These are phyloP conservation scores for Lepus townsendii DNA, from an alignment of 2,797 vertebrate genomes.

Conservation along the genomic window DNA sequence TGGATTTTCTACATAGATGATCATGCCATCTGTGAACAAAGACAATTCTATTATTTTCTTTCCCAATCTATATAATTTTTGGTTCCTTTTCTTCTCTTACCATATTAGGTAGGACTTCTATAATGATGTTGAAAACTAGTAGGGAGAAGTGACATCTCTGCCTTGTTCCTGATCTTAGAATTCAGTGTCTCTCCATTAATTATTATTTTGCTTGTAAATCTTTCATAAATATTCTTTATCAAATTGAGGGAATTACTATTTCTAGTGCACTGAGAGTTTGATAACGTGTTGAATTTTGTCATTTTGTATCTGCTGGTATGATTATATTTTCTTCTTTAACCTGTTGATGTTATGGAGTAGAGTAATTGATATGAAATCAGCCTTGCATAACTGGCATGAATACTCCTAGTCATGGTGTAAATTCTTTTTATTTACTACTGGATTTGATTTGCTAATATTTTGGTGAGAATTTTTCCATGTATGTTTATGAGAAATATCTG, in stretches of 20 bases:
- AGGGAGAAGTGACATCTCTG: background rate
- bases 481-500: background rate
- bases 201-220: background rate
- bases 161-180: background rate
- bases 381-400: background rate
- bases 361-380: background rate
- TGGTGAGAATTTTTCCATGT: background rate
- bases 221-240: background rate
- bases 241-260: background rate
- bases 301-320: background rate
- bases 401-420: background rate
- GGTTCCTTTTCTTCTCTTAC: background rate
- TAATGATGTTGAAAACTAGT: background rate
- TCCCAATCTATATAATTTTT: background rate
- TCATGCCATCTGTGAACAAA: background rate
- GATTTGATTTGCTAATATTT: slow-evolving; percentile 14
- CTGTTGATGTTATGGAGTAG: background rate
- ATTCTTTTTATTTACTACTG: background rate
- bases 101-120: background rate
- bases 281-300: background rate
- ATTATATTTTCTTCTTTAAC: background rate
- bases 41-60: background rate
- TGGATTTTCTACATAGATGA: background rate
- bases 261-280: background rate
- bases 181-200: background rate